These are phyloP conservation scores for Caligus rogercresseyi DNA, from an alignment of 1,140 invertebrate species.

Conservation along the genomic window DNA sequence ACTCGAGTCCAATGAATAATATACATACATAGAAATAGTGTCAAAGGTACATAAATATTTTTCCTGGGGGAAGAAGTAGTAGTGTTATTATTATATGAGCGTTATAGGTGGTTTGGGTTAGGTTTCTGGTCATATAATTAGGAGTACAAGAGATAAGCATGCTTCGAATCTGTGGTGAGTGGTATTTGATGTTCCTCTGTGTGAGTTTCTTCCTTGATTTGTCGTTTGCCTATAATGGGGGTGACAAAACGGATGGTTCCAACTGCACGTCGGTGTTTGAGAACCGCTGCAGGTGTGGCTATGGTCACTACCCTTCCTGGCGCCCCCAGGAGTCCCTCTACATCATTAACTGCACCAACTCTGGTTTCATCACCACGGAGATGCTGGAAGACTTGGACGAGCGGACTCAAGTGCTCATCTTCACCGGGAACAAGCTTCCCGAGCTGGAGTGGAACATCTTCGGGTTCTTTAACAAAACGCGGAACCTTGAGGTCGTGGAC, in stretches of 20 bases:
- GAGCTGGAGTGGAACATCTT: conserved; percentile 52
- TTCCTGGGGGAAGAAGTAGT: no score
- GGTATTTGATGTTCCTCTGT: neutral
- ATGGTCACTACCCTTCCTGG: conserved; percentile 18
- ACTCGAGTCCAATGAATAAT: no score
- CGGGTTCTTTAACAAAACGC: conserved; percentile 40
- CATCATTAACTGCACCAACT: conserved; percentile 53
- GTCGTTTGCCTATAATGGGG: conserved; percentile 8
- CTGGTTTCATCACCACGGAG: conserved; percentile 22
- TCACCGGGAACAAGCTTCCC: conserved; percentile 47
- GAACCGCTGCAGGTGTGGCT: conserved; percentile 26
- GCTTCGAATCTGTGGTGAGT: no score
- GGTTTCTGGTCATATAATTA: no score
- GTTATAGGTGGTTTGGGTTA: no score
- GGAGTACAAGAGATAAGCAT: no score
- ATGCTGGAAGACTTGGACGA: conserved; percentile 2
- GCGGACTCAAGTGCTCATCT: conserved; percentile 42
- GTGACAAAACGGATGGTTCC: conserved; percentile 24
- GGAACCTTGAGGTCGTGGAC: conserved; percentile 44
- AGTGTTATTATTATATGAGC: no score
- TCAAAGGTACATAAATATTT: no score
- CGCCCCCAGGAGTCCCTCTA: conserved; percentile 32
- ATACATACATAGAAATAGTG: no score
- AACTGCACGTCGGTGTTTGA: conserved; percentile 27
- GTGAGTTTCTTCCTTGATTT: neutral